Percentiles rank a stretch among this genome's conserved stretches.
Conservation (phyloP, 2,888 invertebrate genomes). For the Drosophila buzzatii region DNA sequence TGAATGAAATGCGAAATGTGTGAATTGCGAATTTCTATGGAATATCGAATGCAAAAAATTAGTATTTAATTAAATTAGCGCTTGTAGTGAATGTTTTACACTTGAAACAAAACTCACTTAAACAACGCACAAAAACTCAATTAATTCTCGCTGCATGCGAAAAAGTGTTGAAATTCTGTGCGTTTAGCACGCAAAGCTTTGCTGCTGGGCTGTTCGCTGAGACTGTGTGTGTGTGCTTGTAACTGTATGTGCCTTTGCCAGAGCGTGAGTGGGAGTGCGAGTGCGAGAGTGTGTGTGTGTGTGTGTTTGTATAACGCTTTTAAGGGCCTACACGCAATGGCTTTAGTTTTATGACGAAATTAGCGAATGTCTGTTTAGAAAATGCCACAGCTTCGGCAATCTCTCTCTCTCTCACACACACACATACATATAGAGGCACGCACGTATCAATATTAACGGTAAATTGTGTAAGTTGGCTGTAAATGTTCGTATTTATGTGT, state of each 20-base stretch:
- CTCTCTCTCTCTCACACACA: not conserved
- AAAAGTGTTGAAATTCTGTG: not conserved
- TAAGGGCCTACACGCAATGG: slow-evolving; percentile 73
- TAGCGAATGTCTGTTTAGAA: slow-evolving; percentile 55
- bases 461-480: slow-evolving; percentile 36
- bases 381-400: slow-evolving; percentile 48
- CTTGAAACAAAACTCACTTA: not conserved
- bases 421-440: not conserved
- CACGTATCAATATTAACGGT: slow-evolving; percentile 25
- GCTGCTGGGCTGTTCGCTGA: slow-evolving; percentile 11
- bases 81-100: not conserved
- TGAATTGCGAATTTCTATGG: slow-evolving; percentile 6
- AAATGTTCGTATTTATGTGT: slow-evolving; percentile 44
- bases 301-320: slow-evolving; percentile 38
- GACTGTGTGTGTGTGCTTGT: slow-evolving; percentile 1
- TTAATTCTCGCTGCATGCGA: not conserved
- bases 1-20: slow-evolving; percentile 16
- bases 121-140: not conserved
- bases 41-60: slow-evolving; percentile 3
- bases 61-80: not conserved
- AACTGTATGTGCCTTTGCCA: not conserved
- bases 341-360: slow-evolving; percentile 78
- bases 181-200: slow-evolving; percentile 20
- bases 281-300: slow-evolving; percentile 31
- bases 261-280: slow-evolving; percentile 17